Evolutionary conservation across 2,113 vertebrate species (phyloP).

Genomic region (Agapornis roseicollis): DNA sequence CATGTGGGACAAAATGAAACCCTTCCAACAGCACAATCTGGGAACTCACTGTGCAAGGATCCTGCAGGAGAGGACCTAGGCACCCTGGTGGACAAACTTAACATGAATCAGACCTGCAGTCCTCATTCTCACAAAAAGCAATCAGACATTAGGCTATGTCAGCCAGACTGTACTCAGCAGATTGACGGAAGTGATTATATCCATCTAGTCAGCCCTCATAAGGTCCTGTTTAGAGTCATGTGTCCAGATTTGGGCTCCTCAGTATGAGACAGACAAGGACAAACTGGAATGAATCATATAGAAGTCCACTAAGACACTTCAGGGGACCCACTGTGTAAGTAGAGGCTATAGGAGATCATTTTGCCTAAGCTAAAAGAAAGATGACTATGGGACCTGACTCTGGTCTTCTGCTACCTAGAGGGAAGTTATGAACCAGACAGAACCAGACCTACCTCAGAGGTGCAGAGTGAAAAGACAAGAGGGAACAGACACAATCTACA

Average conservation of each 20-base stretch:
- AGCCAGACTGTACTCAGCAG: neutral
- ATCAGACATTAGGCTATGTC: neutral
- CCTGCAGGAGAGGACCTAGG: neutral
- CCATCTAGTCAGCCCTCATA: neutral
- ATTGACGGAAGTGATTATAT: neutral
- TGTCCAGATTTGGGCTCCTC: neutral
- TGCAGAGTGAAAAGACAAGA: neutral
- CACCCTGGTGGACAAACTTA: neutral
- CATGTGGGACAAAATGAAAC: neutral
- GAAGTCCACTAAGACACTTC: neutral
- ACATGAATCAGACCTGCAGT: neutral
- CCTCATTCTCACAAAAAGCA: neutral
- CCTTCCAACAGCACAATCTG: neutral
- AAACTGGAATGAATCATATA: neutral
- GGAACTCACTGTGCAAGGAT: neutral
- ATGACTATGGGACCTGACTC: neutral
- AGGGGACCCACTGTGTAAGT: rapidly evolving
- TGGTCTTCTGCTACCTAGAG: neutral
- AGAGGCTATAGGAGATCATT: neutral
- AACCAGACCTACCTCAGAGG: neutral
- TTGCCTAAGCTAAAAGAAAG: neutral
- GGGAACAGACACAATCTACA: neutral
- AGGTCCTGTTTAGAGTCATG: neutral
- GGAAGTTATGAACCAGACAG: neutral
- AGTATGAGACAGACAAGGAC: neutral